phyloP scores from a whole-genome alignment of 1,140 invertebrate genomes.

The Ceratina australensis region DNA sequence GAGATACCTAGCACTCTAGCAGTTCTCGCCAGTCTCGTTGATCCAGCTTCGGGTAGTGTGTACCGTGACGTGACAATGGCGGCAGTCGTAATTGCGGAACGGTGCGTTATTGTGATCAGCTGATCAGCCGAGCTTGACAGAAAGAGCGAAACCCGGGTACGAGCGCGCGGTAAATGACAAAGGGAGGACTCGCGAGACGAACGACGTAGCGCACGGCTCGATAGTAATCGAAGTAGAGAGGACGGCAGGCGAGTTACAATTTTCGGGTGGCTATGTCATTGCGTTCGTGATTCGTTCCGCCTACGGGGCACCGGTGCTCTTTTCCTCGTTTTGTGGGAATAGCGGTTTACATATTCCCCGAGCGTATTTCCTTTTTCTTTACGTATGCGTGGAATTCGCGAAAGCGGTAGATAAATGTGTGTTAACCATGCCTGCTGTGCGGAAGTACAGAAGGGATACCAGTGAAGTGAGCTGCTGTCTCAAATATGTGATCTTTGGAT shows the following conservation, averaged over 20 bases:
- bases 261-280: slow-evolving; percentile 39
- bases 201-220: neutral
- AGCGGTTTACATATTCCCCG: slow-evolving; percentile 10
- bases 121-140: slow-evolving; percentile 58
- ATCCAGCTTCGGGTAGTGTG: slow-evolving; percentile 62
- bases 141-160: neutral
- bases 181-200: neutral
- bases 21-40: slow-evolving; percentile 62
- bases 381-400: slow-evolving; percentile 62
- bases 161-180: neutral
- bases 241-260: neutral
- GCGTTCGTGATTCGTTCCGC: slow-evolving; percentile 39
- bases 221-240: neutral
- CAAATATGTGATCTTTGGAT: slow-evolving; percentile 98
- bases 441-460: slow-evolving; percentile 90
- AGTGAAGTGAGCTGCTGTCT: slow-evolving; percentile 98
- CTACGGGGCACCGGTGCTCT: slow-evolving; percentile 29
- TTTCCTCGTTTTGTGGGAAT: slow-evolving; percentile 38
- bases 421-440: slow-evolving; percentile 71
- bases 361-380: slow-evolving; percentile 45
- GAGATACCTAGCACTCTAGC: slow-evolving; percentile 57
- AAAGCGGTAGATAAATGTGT: slow-evolving; percentile 65
- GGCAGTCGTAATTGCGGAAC: slow-evolving; percentile 62
- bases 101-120: slow-evolving; percentile 67
- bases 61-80: slow-evolving; percentile 70